A percentile compares a stretch with the other conserved stretches of the same genome.
Conservation (phyloP, 53 echinoderm and acorn worm genomes). For the Pentamera pediparva region DNA sequence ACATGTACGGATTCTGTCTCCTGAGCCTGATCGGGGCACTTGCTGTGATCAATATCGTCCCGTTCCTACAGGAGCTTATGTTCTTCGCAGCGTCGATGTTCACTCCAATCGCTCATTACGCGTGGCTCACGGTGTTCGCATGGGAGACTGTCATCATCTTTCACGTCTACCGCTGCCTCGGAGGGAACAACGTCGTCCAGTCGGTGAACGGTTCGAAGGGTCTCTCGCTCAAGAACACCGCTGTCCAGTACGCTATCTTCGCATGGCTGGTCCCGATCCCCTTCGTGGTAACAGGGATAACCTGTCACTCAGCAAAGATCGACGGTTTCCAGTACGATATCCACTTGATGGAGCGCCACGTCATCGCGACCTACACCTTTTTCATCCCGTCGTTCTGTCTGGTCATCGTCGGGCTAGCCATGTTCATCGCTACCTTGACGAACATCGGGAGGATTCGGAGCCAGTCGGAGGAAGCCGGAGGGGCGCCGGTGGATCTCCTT, state of each 20-base stretch:
- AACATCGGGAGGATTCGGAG: conserved; percentile 1
- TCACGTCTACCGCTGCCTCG: conserved; percentile 2
- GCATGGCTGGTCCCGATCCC: conserved; percentile 3
- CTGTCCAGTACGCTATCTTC: not conserved
- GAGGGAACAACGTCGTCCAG: not conserved
- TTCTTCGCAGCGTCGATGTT: not conserved
- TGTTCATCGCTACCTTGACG: conserved; percentile 3
- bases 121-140: not conserved
- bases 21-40: not conserved
- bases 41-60: not conserved
- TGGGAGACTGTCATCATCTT: conserved; percentile 20
- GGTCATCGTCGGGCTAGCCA: not conserved
- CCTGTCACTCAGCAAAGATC: not conserved
- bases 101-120: not conserved
- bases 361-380: not conserved
- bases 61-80: not conserved
- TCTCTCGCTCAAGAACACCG: not conserved
- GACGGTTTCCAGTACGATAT: not conserved
- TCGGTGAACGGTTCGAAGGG: not conserved
- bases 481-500: not conserved
- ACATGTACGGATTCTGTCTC: conserved; percentile 14
- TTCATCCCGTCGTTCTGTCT: conserved; percentile 10
- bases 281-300: not conserved
- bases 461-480: not conserved
- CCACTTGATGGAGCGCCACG: not conserved